Evolutionary conservation across 1,140 invertebrate genomes (phyloP), one percentile per base, ranked within the genome.

Genomic region (Paramacrobiotus metropolitanus): DNA sequence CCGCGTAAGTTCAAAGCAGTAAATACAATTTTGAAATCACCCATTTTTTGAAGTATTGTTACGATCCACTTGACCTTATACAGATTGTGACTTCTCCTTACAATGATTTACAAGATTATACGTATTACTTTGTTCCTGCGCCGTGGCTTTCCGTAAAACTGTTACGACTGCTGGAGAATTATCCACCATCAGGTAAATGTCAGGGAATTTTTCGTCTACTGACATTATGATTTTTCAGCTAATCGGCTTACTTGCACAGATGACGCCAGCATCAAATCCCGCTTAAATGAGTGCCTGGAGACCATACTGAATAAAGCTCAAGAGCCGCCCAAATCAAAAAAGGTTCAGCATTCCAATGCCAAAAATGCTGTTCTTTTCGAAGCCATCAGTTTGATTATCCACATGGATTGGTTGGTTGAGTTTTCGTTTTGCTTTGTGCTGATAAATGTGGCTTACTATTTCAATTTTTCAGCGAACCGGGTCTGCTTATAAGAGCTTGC

Each of bases 271-370:
- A 88, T 96, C 0, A 79, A 88, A 62, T 91, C 90, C 1, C 80
- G 93, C 62, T 76, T 99, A 40, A 93, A 93, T 68, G 95, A 99
- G 77, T 98, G 94, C 70, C 75, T 99, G 68, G 95, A 99, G 76
- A 96, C 92, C n/a, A 98, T 99, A 69, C 78, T 99, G 65, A 98
- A 98, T 72, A 98, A 98, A 78, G 94, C 93, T 28, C 92, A 97
- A 74, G 95, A 99, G 72, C 91, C 94, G 61, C 93, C 93, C 31
- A 99, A 99, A 73, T 98, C 94, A 29, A 99, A 99, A 76, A 99
- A 99, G 76, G 92, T 98, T 59, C 95, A 99, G 77, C 95, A 99
- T 75, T 96, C 93, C 29, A 99, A 99, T 79, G 94, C 95, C 34
- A 98, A 98, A 74, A 99, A 99, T 78, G 93, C 95, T 45, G 93